A percentile compares a stretch with the other conserved stretches of the same genome.
These are phyloP conservation scores for Tetramorium alpestre DNA, from an alignment of 1,140 invertebrate species.

Conservation along the genomic window DNA sequence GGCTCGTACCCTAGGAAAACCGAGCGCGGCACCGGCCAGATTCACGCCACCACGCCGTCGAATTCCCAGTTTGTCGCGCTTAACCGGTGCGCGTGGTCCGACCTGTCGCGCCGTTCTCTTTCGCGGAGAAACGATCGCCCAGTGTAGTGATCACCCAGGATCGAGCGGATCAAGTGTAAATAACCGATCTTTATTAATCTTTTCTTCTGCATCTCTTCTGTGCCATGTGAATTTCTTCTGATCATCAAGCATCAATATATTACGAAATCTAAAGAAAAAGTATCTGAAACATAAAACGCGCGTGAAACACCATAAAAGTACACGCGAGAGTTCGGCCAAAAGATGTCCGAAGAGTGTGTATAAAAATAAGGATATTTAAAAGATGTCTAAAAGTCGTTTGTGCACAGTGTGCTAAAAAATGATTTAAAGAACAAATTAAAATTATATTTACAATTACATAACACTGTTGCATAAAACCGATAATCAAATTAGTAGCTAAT, in stretches of 20 bases:
- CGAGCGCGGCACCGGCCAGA: background rate
- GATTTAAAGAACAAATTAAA: background rate
- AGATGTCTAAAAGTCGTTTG: background rate
- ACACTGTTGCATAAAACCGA: background rate
- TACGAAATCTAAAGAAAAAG: background rate
- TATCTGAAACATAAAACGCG: background rate
- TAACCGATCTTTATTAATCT: background rate
- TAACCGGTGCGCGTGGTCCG: conserved; percentile 57
- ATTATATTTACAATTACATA: background rate
- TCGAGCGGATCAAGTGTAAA: conserved; percentile 28
- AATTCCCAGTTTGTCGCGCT: conserved; percentile 77
- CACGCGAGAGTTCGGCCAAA: background rate
- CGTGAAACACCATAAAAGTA: background rate
- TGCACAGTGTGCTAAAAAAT: background rate
- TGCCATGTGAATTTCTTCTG: background rate
- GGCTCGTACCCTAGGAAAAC: conserved; percentile 45
- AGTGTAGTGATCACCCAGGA: conserved; percentile 11
- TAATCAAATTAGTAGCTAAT: background rate
- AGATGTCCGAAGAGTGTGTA: background rate
- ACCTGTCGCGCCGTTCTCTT: conserved; percentile 44
- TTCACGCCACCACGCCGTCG: conserved; percentile 23
- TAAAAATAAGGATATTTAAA: background rate
- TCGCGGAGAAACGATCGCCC: conserved; percentile 10
- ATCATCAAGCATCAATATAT: background rate
- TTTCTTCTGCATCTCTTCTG: background rate